Evolutionary conservation across 2,888 invertebrate genomes (phyloP), one percentile per base, ranked within the genome.

Genomic region (Eurytoma californica): DNA sequence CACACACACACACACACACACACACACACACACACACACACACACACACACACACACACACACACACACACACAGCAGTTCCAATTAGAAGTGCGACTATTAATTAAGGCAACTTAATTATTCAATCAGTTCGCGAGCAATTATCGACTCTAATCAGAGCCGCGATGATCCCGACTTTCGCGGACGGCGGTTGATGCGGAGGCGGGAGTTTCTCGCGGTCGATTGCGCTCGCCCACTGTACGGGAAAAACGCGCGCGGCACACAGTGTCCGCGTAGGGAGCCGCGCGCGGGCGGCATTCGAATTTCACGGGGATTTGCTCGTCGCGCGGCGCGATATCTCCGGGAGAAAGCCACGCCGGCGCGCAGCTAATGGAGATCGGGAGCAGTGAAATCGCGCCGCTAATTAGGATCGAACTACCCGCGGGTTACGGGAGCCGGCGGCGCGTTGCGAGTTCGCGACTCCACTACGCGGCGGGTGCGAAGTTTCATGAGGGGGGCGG

Each of bases 351-450:
- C 63, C 2, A 51, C 51, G 28, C 20, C 3, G 5, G n/a, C n/a
- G 53, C 55, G 67, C 28, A 24, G 67, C 30, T 55, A 55, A 67
- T 67, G 51, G 67, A 63, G 63, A 67, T 55, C 28, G 67, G 20
- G 67, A 67, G 51, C 53, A 28, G 67, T 67, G 67, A 67, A 67
- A 67, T 67, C 67, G 67, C 30, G 16, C 13, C 66, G 67, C 53
- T 67, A 67, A 67, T 67, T 67, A 53, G 67, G 67, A 67, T 67
- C 30, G 53, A 67, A 67, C 7, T 39, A 39, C 39, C 39, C 39
- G 39, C 39, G 39, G 39, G 39, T 39, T 39, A 39, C 39, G 39
- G 39, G 39, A 39, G 39, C 7, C 39, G 4, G 7, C 39, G 39
- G 39, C 39, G 39, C 39, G 39, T 39, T 39, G 39, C 39, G 7